Evolutionary conservation across 1,140 invertebrate species (phyloP).

Genomic region (Hormaphis cornu): DNA sequence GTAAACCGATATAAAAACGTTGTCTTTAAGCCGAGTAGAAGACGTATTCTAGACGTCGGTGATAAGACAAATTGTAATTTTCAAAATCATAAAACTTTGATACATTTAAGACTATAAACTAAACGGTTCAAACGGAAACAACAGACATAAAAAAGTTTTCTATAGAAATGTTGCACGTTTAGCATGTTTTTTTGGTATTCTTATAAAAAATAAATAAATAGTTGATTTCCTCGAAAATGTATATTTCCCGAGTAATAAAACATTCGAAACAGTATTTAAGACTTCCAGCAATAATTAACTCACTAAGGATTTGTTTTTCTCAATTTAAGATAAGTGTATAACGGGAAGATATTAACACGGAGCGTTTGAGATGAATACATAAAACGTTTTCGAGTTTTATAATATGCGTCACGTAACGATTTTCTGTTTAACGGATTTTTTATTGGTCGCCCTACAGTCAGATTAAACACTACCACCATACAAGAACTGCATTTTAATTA

Average conservation of each 20-base stretch:
- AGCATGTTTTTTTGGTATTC: too few relatives aligned
- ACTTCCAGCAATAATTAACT: neutral
- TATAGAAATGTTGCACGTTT: too few relatives aligned
- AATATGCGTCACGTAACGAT: neutral
- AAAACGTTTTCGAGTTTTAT: neutral
- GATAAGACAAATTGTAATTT: too few relatives aligned
- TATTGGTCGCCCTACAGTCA: neutral
- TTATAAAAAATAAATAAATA: neutral
- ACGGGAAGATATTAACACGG: constrained; percentile 11
- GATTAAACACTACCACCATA: constrained; percentile 9
- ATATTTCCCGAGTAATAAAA: neutral
- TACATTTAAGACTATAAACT: too few relatives aligned
- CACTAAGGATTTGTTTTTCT: neutral
- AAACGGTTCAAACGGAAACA: too few relatives aligned
- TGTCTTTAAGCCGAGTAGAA: too few relatives aligned
- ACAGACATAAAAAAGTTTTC: too few relatives aligned
- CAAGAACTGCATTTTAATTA: constrained; percentile 30
- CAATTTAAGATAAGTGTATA: constrained; percentile 4
- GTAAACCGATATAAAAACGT: too few relatives aligned
- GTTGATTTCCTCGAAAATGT: neutral
- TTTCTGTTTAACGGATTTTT: constrained; percentile 19
- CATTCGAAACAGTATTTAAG: neutral
- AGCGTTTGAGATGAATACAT: constrained; percentile 18
- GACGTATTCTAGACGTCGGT: too few relatives aligned
- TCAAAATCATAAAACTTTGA: too few relatives aligned